phyloP scores from a whole-genome alignment of 2,888 invertebrate genomes.

The Drosophila helvetica region DNA sequence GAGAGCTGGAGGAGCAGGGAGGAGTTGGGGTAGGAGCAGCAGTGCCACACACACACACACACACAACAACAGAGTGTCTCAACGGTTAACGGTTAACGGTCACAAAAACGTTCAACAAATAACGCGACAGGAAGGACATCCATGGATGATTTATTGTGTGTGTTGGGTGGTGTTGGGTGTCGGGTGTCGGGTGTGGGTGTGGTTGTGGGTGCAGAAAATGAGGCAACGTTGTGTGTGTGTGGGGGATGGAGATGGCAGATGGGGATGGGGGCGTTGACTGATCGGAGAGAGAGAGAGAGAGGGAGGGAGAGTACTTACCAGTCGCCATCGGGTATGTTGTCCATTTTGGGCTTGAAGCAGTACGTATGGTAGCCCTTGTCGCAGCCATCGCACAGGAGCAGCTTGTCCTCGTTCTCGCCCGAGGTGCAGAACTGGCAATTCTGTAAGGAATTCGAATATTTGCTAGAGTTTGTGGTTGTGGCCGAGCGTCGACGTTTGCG shows the following conservation, averaged over 20 bases:
- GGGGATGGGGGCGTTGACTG: background rate
- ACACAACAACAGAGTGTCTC: slow-evolving; percentile 20
- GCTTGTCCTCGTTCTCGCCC: slow-evolving; percentile 97
- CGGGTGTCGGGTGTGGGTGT: background rate
- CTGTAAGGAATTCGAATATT: slow-evolving; percentile 86
- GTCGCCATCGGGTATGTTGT: slow-evolving; percentile 98
- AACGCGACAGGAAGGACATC: slow-evolving; percentile 41
- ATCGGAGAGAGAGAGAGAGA: background rate
- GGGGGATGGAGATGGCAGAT: slow-evolving; percentile 23
- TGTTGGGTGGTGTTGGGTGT: background rate
- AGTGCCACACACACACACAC: slow-evolving; percentile 31
- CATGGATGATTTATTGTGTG: slow-evolving; percentile 1
- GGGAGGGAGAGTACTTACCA: slow-evolving; percentile 87
- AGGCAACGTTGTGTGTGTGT: slow-evolving; percentile 17
- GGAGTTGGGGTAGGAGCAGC: slow-evolving; percentile 20
- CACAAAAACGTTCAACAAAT: slow-evolving; percentile 42
- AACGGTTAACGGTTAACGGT: slow-evolving; percentile 36
- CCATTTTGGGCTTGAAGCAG: slow-evolving; percentile 98
- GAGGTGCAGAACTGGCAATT: slow-evolving; percentile 98
- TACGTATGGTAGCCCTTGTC: slow-evolving; percentile 99
- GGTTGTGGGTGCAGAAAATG: slow-evolving; percentile 1
- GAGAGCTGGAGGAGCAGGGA: slow-evolving; percentile 9
- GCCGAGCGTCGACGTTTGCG: slow-evolving; percentile 72
- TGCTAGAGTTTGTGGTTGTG: slow-evolving; percentile 80
- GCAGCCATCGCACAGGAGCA: slow-evolving; percentile 98